Base-by-base conservation (phyloP, 2,888 invertebrate genomes). In the Acanthopleura granulata region DNA sequence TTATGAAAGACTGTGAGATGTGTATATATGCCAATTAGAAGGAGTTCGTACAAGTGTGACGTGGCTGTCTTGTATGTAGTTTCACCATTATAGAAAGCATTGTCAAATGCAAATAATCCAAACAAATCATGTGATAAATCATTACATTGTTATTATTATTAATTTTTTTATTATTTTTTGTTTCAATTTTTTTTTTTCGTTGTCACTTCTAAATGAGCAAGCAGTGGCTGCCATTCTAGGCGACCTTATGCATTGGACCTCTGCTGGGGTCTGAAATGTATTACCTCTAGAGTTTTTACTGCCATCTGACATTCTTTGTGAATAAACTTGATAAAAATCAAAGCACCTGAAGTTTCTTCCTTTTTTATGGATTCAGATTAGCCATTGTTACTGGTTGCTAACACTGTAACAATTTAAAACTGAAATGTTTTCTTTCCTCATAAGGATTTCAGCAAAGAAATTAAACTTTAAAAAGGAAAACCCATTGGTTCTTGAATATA, bases 41-140 rank as follows among this genome's bases (percentile, higher is more conserved):
- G 18, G 40, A 40, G 66, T 66, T 66, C 6, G 16, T 66, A 27
- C 25, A 16, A 16, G 22, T 66, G 29, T 66, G 29, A 22, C 27
- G 29, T 27, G 29, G 57, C 57, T n/a, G 22, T 57, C n/a, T 57
- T 57, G 22, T 22, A 57, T 6, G 57, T 57, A n/a, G 22, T 57
- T 3, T n/a, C 29, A 40, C 40, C 40, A 40, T 40, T 40, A 40
- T 40, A 40, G 40, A 40, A 40, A 40, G 40, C 40, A 40, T 40
- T 40, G 3, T 40, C 40, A 40, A 40, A 40, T 40, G 40, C 40
- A 6, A 66, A 27, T 22, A 66, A 66, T 66, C 66, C 66, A 22
- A 66, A 18, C 66, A 66, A 27, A 66, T 66, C 66, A 66, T 66
- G 66, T 66, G 66, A 66, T 66, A 66, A 66, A 66, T 66, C 66